Evolutionary conservation across 2,113 vertebrate species (phyloP), one percentile per base, ranked within the genome.

Genomic region (Misgurnus mizolepis): DNA sequence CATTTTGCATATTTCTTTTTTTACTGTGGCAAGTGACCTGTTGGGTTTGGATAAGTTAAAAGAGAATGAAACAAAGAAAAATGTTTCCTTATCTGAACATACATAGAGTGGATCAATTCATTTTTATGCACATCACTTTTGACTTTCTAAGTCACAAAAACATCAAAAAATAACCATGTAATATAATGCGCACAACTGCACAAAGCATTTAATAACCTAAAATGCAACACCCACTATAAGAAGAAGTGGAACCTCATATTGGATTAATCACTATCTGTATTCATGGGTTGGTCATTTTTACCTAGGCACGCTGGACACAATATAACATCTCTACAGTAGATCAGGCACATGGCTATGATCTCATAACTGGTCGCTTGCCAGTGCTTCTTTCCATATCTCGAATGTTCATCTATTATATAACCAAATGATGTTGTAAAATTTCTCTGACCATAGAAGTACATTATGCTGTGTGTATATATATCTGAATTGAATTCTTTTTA

Each of bases 401-500:
- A 17, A 39, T 53, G 27, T 62, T 17, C 18, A 47, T 45, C 71
- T 40, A 41, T 41, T 62, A 70, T 71, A 56, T 53, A 72, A 68
- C 18, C 22, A 72, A 67, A 82, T 64, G 40, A 80, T 64, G 50
- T n/a, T 41, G 12, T 78, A 72, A 61, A 81, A 53, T 45, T 69
- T 7, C 41, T 22, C 22, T 22, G 22, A 22, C 22, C 22, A 22
- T 22, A 22, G 22, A 22, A 22, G 22, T 22, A 22, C 22, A 22
- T 22, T 22, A 22, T 22, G 22, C 22, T 22, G 22, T 22, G 22
- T 22, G 22, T 22, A 22, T 22, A 22, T 22, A 22, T 22, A 22
- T 22, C 22, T 22, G 22, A 22, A 22, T 22, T 22, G 10, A 53
- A 11, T 17, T 11, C 34, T 56, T 10, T 73, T 39, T 61, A 12